Evolutionary conservation across 1,140 invertebrate genomes (phyloP).

Genomic region (Cherax quadricarinatus): DNA sequence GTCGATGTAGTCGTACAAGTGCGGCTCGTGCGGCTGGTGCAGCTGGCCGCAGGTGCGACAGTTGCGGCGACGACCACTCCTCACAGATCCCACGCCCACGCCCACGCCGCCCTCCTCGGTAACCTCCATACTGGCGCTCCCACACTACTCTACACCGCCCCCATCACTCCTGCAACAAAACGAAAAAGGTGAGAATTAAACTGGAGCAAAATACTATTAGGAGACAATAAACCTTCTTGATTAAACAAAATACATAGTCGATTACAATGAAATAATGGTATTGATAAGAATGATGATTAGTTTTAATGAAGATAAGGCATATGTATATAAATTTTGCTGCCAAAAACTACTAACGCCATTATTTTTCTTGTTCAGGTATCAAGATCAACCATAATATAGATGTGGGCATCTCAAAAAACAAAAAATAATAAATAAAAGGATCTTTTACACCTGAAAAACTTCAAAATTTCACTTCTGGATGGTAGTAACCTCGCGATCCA

Average conservation of each 20-base stretch:
- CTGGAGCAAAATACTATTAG: background rate
- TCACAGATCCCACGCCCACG: slow-evolving; percentile 36
- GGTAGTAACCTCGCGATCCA: too few species aligned
- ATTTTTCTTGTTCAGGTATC: too few species aligned
- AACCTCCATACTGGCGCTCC: slow-evolving; percentile 57
- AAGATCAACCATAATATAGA: too few species aligned
- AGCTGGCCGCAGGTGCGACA: slow-evolving; percentile 78
- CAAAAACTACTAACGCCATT: too few species aligned
- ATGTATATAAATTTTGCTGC: too few species aligned
- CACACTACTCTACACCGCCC: slow-evolving; percentile 55
- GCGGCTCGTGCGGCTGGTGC: slow-evolving; percentile 78
- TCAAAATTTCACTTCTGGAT: too few species aligned
- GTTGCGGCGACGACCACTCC: slow-evolving; percentile 52
- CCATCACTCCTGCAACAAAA: slow-evolving; percentile 45
- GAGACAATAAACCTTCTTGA: background rate
- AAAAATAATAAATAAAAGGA: too few species aligned
- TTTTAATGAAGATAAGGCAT: too few species aligned
- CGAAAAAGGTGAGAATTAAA: background rate
- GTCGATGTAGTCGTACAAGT: slow-evolving; percentile 79
- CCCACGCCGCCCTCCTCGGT: slow-evolving; percentile 41
- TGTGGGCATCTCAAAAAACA: too few species aligned
- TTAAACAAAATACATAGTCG: background rate
- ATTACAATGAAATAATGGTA: too few species aligned
- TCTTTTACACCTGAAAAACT: too few species aligned
- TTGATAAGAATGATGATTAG: too few species aligned